Evolutionary conservation across 2,888 invertebrate genomes (phyloP), one percentile per base, ranked within the genome.

Genomic region (Herminia tarsipennalis): DNA sequence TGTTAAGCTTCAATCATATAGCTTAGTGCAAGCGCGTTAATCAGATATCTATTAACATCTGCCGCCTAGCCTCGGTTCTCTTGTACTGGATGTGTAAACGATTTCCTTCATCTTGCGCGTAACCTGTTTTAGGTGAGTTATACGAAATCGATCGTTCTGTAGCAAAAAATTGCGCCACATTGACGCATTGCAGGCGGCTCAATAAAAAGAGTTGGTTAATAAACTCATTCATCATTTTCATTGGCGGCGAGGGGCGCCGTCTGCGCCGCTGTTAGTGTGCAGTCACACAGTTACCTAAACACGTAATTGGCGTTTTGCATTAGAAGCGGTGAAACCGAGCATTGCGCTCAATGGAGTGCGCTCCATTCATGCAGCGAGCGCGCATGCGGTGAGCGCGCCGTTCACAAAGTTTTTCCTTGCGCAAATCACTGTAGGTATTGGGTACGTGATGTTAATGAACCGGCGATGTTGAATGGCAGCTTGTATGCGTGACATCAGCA

Each of bases 211-310:
- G 54, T 59, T 70, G 73, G 74, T 34, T 77, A 76, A 76, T 77
- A 76, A 81, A 81, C 73, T 76, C 86, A 85, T 87, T 88, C 81
- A 84, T 81, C 70, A 80, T 72, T 76, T 57, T 45, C 55, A 73
- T 70, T 70, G 69, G 70, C 66, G 73, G 62, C 50, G 49, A 40
- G 37, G 46, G 42, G 13, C 52, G 39, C 37, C 54, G 54, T 36
- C 41, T 64, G 54, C 59, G 56, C 43, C 24, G 52, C 58, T 54
- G 47, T 59, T 35, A 49, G 39, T 49, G 51, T 57, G 60, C 61
- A 61, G 37, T 48, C 55, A 28, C 44, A 54, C 64, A 58, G 63
- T 78, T 76, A 74, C 78, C 73, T 74, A 70, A 73, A 67, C 59
- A 56, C 66, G 68, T 76, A 79, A 74, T 76, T 71, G 70, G 56